Base-by-base conservation (phyloP, 2,113 vertebrate species). In the Tylochromis polylepis region DNA sequence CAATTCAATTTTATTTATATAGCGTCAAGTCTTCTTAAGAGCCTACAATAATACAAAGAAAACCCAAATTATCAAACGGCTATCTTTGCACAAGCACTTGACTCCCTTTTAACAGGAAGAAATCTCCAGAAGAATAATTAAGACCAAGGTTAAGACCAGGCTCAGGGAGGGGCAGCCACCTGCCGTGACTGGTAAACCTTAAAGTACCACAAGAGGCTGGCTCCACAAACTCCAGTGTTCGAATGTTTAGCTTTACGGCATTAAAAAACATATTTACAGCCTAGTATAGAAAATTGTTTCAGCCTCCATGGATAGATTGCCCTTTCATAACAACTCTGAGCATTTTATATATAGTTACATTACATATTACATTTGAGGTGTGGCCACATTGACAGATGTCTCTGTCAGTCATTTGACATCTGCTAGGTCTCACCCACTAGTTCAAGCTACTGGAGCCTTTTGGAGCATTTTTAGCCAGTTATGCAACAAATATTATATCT, bases 81-180 rank as follows among this genome's bases (percentile, higher is more conserved):
- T 3, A 51, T 1, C 18, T 36, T 31, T 36, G 31, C 10, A 65
- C 3, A 2, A 65, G 31, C 60, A 8, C 60, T 12, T 20, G 60
- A 36, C 3, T 65, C 31, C 31, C 31, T 65, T 65, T 38, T 38
- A n/a, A 36, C 31, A n/a, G 60, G 31, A 65, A 36, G 31, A 65
- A 36, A 65, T 3, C 60, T 36, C 31, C 0, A 0, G 18, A 65
- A 65, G 60, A 1, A n/a, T n/a, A n/a, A n/a, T n/a, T n/a, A n/a
- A n/a, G n/a, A n/a, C n/a, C n/a, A n/a, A n/a, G n/a, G n/a, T n/a
- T n/a, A n/a, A n/a, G n/a, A 36, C 31, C 18, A 36, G 31, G 18
- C 11, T 65, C 1, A 3, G 18, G 11, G 60, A 36, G 60, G 11
- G 0, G 31, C 31, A n/a, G 31, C 59, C 59, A 4, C 9, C 59